These are phyloP conservation scores for Geophilus truncorum DNA, from an alignment of 2,888 invertebrate genomes.

Conservation along the genomic window DNA sequence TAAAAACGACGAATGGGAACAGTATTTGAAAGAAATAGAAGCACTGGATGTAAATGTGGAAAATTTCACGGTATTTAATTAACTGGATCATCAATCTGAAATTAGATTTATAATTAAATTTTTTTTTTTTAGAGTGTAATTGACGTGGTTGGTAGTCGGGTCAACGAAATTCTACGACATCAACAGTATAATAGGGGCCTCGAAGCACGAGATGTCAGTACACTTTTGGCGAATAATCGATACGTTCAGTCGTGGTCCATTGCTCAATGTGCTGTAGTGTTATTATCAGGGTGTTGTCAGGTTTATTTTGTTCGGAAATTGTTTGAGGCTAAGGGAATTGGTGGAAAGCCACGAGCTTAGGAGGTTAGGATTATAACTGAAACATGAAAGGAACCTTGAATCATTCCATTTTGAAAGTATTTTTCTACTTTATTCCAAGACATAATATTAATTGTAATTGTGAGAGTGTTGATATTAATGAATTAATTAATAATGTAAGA, in stretches of 20 bases:
- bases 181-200: constrained; percentile 74
- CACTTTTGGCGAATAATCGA: constrained; percentile 71
- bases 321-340: constrained; percentile 66
- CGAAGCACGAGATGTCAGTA: constrained; percentile 75
- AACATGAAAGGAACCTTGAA: constrained; percentile 56
- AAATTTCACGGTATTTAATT: constrained; percentile 74
- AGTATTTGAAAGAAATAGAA: constrained; percentile 82
- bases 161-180: constrained; percentile 62
- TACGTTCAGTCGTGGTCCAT: constrained; percentile 88
- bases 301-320: constrained; percentile 85
- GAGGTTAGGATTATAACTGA: background rate
- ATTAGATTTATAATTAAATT: background rate
- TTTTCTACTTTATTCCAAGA: too few species aligned
- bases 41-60: constrained; percentile 79
- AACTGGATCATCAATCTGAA: background rate
- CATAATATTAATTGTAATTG: too few species aligned
- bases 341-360: constrained; percentile 54
- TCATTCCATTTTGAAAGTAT: constrained; percentile 54
- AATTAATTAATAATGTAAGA: too few species aligned
- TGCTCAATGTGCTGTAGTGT: constrained; percentile 75
- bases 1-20: constrained; percentile 85
- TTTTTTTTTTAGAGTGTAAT: constrained; percentile 38
- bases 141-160: constrained; percentile 40
- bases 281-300: constrained; percentile 69
- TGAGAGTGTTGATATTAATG: too few species aligned